Base-by-base conservation (phyloP, 2,888 invertebrate genomes). In the Ennomos erosarius region DNA sequence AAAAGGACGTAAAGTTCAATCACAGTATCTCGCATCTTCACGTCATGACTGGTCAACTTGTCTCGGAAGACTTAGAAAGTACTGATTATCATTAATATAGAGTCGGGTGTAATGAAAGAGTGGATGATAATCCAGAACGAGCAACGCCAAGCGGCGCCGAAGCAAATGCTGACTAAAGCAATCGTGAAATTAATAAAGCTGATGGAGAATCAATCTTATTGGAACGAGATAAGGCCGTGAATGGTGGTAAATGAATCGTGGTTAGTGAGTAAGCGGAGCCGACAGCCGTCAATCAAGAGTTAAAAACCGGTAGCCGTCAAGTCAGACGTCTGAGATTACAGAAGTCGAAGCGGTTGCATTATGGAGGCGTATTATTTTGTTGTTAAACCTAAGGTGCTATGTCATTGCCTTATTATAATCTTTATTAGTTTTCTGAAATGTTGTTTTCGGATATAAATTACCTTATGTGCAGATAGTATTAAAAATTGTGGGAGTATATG, bases 211-310 rank as follows among this genome's bases (percentile, higher is more conserved):
- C 53, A 65, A 62, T 81, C 67, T 12, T 70, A 73, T 11, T 10
- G 0, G 0, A 47, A 55, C 6, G 71, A 1, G 46, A 60, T 71
- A 78, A 64, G 59, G 70, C 36, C 59, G 52, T 50, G 2, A 39
- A 33, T 46, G 57, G 26, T 34, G 37, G 72, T 59, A 76, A 55
- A 61, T 35, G 55, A 74, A 75, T 74, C 42, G 62, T 81, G 67
- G 83, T 69, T 56, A 62, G 74, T 65, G 71, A 68, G 82, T 87
- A 87, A 88, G 84, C 87, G 84, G 81, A 88, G 89, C 90, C 89
- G 91, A 90, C 91, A 91, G 89, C 87, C 90, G 91, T 92, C 91
- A 90, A 91, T 91, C 91, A 88, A 82, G 81, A 87, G 87, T 84
- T 90, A 88, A 92, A 90, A 91, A 91, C 91, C 91, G 91, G 91